Conservation (phyloP, 2,113 vertebrate species). For the Ammodytes dubius region DNA sequence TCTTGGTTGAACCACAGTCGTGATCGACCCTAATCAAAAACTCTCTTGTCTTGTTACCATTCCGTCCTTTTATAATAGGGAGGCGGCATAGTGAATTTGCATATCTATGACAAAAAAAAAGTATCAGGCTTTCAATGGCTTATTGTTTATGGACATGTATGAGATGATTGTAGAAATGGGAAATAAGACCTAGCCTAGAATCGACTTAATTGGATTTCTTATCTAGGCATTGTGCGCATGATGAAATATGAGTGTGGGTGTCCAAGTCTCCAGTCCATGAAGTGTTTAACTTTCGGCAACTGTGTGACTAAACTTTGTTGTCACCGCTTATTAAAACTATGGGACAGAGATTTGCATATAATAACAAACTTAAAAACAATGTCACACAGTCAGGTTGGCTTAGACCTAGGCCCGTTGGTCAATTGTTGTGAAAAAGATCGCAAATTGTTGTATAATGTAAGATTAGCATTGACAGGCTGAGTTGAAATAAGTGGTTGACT, state of each 20-base stretch:
- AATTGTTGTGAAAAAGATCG: neutral
- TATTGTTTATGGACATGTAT: slow-evolving; percentile 76
- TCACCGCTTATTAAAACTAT: neutral
- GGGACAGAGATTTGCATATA: neutral
- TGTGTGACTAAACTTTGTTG: slow-evolving; percentile 27
- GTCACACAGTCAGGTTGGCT: neutral
- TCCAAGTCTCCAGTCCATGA: slow-evolving; percentile 36
- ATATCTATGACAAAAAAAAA: slow-evolving; percentile 75
- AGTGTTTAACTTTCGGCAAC: slow-evolving; percentile 42
- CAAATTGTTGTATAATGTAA: neutral
- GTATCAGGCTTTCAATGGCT: slow-evolving; percentile 63
- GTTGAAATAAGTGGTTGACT: neutral
- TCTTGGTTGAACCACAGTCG: slow-evolving; percentile 34
- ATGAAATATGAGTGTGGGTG: slow-evolving; percentile 46
- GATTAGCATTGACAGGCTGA: neutral
- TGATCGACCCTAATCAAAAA: slow-evolving; percentile 62
- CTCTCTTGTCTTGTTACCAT: slow-evolving; percentile 30
- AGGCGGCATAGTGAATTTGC: slow-evolving; percentile 78
- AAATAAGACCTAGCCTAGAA: slow-evolving; percentile 58
- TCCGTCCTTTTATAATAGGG: slow-evolving; percentile 61
- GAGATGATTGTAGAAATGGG: slow-evolving; percentile 71
- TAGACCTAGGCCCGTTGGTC: neutral
- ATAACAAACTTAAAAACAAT: neutral
- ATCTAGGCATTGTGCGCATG: slow-evolving; percentile 71
- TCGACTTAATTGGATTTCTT: slow-evolving; percentile 83